A percentile compares a stretch with the other conserved stretches of the same genome.
These are phyloP conservation scores for Lepidurus couesii DNA, from an alignment of 1,140 invertebrate genomes.

Conservation along the genomic window DNA sequence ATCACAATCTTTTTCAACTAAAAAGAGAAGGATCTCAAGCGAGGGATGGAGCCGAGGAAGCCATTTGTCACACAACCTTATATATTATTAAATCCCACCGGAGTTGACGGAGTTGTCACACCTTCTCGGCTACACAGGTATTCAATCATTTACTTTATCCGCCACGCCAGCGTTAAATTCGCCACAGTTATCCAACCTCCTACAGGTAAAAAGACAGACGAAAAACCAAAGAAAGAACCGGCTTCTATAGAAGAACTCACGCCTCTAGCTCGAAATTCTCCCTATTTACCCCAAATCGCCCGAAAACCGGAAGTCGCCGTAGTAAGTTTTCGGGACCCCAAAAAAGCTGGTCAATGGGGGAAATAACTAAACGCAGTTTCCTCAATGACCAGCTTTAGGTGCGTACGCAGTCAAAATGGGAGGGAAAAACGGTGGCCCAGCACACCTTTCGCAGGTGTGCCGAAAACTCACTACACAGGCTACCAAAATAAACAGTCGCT, in stretches of 20 bases:
- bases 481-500: not conserved
- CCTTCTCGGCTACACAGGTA: slow-evolving; percentile 5
- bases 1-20: not conserved
- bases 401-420: not conserved
- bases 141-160: slow-evolving; percentile 11
- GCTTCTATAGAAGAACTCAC: not conserved
- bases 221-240: not conserved
- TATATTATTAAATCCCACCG: slow-evolving; percentile 19
- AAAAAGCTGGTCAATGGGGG: not conserved
- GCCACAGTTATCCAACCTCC: slow-evolving; percentile 8
- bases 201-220: not conserved
- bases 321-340: not conserved
- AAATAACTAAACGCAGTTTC: not conserved
- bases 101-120: slow-evolving; percentile 21
- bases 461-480: not conserved
- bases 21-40: no score
- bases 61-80: slow-evolving; percentile 10
- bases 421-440: not conserved
- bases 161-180: not conserved
- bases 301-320: not conserved
- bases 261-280: not conserved
- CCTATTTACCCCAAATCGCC: not conserved
- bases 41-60: not conserved
- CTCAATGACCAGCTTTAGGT: not conserved
- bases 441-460: slow-evolving; percentile 16